A percentile compares a stretch with the other conserved stretches of the same genome.
Conservation (phyloP, 2,888 invertebrate genomes). For the Drosophila nr. perissopoda region DNA sequence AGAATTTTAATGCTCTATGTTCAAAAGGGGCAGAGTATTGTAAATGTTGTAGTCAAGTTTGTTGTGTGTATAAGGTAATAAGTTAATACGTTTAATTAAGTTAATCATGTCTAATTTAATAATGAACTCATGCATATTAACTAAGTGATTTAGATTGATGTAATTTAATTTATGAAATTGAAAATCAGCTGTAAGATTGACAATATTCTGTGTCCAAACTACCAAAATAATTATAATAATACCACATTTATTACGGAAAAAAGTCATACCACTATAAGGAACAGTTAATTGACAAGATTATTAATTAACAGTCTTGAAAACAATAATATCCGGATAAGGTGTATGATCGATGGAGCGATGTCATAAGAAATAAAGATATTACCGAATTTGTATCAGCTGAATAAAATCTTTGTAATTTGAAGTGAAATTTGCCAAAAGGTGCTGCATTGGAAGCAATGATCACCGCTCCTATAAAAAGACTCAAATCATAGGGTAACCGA, state of each 20-base stretch:
- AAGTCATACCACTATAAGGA: not conserved
- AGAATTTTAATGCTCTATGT: not conserved
- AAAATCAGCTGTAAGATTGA: not conserved
- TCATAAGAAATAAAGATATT: not conserved
- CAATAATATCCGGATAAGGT: not conserved
- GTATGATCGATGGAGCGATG: not conserved
- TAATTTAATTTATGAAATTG: not conserved
- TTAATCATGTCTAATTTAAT: not conserved
- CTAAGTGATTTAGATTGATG: not conserved
- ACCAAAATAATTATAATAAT: not conserved
- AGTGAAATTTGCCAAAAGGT: constrained; percentile 1
- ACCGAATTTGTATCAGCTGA: not conserved
- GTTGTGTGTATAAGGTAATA: not conserved
- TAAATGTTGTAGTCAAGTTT: not conserved
- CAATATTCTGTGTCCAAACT: not conserved
- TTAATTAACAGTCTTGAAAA: not conserved
- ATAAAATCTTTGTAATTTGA: not conserved
- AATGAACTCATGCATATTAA: not conserved
- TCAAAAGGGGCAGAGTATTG: not conserved
- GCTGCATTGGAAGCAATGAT: constrained; percentile 7
- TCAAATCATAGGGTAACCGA: constrained; percentile 66
- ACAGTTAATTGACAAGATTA: not conserved
- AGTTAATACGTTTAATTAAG: not conserved
- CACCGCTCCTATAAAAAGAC: constrained; percentile 6
- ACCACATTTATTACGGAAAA: fast-evolving